phyloP scores from a whole-genome alignment of 2,113 vertebrate species.

The Anarhynchus alexandrinus region DNA sequence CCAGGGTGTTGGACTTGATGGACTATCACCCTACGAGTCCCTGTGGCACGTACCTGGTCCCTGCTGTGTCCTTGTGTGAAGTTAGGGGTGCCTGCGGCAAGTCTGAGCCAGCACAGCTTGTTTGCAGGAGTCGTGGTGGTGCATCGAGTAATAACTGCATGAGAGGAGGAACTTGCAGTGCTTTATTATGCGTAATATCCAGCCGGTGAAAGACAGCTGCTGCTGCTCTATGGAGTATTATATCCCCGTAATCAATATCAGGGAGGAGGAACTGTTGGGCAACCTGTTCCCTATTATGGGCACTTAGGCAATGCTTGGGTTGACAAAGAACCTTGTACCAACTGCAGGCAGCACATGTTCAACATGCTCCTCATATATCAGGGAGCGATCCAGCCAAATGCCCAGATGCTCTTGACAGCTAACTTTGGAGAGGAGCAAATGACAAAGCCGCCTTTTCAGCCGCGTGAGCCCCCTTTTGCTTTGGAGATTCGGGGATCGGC shows the following conservation, averaged over 20 bases:
- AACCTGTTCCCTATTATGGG: slow-evolving; percentile 63
- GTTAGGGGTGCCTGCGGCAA: not conserved
- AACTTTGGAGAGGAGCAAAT: not conserved
- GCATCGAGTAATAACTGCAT: not conserved
- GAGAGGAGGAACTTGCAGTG: slow-evolving; percentile 16
- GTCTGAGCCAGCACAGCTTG: not conserved
- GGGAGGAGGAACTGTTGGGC: slow-evolving; percentile 55
- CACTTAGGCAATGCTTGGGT: slow-evolving; percentile 58
- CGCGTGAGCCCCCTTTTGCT: not conserved
- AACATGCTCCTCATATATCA: slow-evolving; percentile 38
- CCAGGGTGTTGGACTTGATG: not conserved
- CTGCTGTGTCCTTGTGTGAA: not conserved
- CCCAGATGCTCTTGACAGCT: slow-evolving; percentile 47
- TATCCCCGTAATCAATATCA: slow-evolving; percentile 35
- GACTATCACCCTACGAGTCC: fast-evolving
- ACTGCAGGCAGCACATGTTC: slow-evolving; percentile 62
- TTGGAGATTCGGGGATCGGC: not conserved
- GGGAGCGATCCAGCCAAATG: slow-evolving; percentile 23
- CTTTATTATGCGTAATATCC: slow-evolving; percentile 41
- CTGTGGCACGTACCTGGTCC: not conserved
- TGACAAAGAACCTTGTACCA: slow-evolving; percentile 51
- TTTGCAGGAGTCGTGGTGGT: not conserved
- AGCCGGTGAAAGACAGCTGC: slow-evolving; percentile 53
- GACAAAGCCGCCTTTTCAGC: not conserved
- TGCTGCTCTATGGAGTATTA: not conserved